Percentiles rank a stretch among this genome's conserved stretches.
Conservation (phyloP, 2,113 vertebrate species). For the Odontesthes bonariensis region DNA sequence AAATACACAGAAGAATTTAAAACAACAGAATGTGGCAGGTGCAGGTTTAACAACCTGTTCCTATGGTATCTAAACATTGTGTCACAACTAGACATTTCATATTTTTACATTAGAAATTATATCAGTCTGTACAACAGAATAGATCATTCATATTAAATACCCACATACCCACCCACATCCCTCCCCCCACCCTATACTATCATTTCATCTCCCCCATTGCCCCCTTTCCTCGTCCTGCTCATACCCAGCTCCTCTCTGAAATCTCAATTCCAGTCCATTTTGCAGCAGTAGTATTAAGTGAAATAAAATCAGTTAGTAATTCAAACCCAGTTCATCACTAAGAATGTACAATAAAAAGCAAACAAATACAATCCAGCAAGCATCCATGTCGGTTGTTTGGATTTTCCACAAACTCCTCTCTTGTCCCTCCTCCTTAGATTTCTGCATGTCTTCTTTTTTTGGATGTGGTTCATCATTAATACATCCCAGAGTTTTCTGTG, state of each 20-base stretch:
- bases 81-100: conserved; percentile 83
- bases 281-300: conserved; percentile 78
- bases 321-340: conserved; percentile 73
- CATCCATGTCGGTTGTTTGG: conserved; percentile 64
- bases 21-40: conserved; percentile 69
- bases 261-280: conserved; percentile 76
- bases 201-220: conserved; percentile 10
- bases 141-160: conserved; percentile 84
- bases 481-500: conserved; percentile 78
- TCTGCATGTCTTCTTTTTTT: conserved; percentile 28
- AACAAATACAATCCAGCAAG: conserved; percentile 78
- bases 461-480: conserved; percentile 39
- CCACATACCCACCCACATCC: conserved; percentile 46
- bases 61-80: conserved; percentile 80
- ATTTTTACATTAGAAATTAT: conserved; percentile 83
- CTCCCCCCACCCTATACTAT: conserved; percentile 42
- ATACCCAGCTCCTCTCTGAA: conserved; percentile 57
- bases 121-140: conserved; percentile 85
- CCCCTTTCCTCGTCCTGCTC: conserved; percentile 20
- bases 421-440: conserved; percentile 50
- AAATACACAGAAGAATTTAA: conserved; percentile 76
- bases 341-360: conserved; percentile 80
- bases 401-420: conserved; percentile 50
- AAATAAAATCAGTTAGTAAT: conserved; percentile 67
- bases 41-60: conserved; percentile 74